Percentiles rank a stretch among this genome's conserved stretches.
Conservation (phyloP, 2,113 vertebrate species). For the Ochotona princeps region DNA sequence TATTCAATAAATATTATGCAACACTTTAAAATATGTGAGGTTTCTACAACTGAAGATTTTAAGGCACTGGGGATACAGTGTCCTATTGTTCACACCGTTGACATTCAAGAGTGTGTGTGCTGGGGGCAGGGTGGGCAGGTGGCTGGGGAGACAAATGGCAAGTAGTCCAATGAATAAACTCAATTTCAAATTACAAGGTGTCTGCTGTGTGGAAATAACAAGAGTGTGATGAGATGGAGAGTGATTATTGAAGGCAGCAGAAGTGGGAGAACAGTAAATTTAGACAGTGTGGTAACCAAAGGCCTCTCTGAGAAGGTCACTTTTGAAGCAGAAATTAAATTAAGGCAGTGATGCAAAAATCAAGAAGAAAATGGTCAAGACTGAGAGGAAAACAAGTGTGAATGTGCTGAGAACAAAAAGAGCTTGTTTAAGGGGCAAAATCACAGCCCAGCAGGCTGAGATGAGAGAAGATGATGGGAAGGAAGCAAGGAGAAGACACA, state of each 20-base stretch:
- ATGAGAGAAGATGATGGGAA: not conserved
- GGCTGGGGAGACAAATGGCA: not conserved
- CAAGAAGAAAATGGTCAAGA: not conserved
- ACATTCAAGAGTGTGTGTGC: not conserved
- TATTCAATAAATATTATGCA: not conserved
- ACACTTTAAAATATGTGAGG: not conserved
- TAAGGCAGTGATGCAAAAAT: not conserved
- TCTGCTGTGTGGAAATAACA: not conserved
- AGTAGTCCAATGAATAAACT: not conserved
- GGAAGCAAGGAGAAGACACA: not conserved
- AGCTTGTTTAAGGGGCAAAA: not conserved
- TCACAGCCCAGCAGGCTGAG: not conserved
- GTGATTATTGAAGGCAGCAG: accelerated
- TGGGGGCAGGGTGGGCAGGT: not conserved
- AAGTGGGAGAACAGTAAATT: not conserved
- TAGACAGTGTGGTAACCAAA: not conserved
- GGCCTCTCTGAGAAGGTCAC: not conserved
- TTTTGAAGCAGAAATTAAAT: not conserved
- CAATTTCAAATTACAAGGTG: not conserved
- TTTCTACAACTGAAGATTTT: not conserved
- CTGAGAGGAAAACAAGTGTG: not conserved
- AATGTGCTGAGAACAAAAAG: not conserved
- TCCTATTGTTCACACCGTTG: not conserved
- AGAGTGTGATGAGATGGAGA: not conserved
- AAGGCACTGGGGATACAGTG: not conserved